Base-by-base conservation (phyloP, 2,797 vertebrate species). In the Astyanax mexicanus region DNA sequence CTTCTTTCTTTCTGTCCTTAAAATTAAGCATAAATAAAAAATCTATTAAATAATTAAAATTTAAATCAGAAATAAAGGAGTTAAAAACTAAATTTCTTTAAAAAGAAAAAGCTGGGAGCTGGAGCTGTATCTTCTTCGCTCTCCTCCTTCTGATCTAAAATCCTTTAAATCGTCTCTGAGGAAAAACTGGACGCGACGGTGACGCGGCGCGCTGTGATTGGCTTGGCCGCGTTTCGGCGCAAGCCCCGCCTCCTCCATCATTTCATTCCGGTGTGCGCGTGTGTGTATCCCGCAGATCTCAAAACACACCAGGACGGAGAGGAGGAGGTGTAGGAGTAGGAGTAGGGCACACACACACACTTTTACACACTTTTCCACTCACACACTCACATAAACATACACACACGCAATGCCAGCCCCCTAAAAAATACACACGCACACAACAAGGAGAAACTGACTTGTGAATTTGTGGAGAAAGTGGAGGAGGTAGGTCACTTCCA, bases 231-330 rank as follows among this genome's bases (percentile, higher is more conserved):
- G 88, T 91, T 87, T 92, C 87, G 86, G n/a, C 87, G 90, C 92
- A 91, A 94, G 94, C 95, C 97, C 97, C 55, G 27, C 55, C 96
- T 96, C 97, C 93, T 96, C 96, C 95, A 95, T 95, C 94, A 95
- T 95, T 96, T 96, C 94, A 95, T 90, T 90, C 89, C 93, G 92
- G 92, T 90, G 93, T 91, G 90, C 94, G 67, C n/a, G 29, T 52
- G 47, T 35, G 27, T 32, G 57, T 32, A 27, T 58, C 29, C 92
- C 89, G 89, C 76, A 91, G 94, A 94, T 94, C 95, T 95, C 92
- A 95, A 58, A 94, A 95, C 94, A 95, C 95, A 95, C 93, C 93
- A 90, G 19, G 57, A 93, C 93, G 93, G 88, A 25, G 13, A 57
- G 54, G 49, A 21, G 49, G 91, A 94, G 94, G 87, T 91, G 45